Evolutionary conservation across 2,888 invertebrate genomes (phyloP).

Genomic region (Balanococcus diminutus): DNA sequence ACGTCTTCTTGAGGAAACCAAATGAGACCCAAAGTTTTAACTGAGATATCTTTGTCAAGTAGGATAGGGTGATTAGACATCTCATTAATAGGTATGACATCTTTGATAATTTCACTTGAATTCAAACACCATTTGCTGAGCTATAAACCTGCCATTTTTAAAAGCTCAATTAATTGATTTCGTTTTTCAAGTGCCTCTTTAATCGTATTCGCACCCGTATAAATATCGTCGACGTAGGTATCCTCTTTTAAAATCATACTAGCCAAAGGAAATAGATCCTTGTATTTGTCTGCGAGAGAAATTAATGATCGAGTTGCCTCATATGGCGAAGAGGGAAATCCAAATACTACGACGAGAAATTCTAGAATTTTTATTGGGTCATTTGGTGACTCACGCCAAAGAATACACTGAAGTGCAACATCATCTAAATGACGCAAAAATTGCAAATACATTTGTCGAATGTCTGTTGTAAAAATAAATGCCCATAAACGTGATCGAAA

Average conservation of each 20-base stretch:
- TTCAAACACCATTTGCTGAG: conserved; percentile 1
- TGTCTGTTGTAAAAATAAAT: conserved; percentile 18
- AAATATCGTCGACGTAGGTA: too few species aligned
- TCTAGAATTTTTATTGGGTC: conserved; percentile 18
- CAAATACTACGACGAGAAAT: neutral
- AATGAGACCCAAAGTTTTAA: neutral
- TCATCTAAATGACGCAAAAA: neutral
- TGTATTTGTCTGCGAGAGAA: conserved; percentile 57
- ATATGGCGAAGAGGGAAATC: too few species aligned
- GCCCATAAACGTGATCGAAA: too few species aligned
- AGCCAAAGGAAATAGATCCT: conserved; percentile 58
- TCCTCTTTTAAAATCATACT: conserved; percentile 56
- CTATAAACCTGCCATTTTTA: neutral
- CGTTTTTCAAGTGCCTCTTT: conserved; percentile 56
- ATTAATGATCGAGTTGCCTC: neutral
- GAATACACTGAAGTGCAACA: neutral
- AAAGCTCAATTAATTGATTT: conserved; percentile 41
- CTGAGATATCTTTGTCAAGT: neutral
- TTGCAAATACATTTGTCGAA: conserved; percentile 37
- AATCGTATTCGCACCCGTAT: too few species aligned
- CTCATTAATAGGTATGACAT: neutral
- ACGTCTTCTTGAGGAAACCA: neutral
- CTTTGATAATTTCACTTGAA: neutral
- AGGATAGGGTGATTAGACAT: neutral
- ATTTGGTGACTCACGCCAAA: conserved; percentile 15